These are phyloP conservation scores for Drosophila micromelanica DNA, from an alignment of 1,140 invertebrate genomes.

Conservation along the genomic window DNA sequence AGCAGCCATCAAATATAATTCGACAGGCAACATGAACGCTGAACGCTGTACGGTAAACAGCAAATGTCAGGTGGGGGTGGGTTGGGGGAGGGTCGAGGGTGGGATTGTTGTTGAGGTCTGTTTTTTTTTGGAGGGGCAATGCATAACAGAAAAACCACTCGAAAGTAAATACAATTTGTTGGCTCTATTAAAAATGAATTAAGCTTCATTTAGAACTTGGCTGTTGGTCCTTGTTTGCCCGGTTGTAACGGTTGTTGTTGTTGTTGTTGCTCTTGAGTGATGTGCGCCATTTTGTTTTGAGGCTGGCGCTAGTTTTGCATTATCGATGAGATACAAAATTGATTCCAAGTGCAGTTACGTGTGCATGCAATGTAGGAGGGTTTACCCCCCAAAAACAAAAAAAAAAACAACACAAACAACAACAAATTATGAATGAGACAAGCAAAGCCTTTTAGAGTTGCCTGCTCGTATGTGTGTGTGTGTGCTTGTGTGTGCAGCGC, in stretches of 20 bases:
- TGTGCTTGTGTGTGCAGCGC: slow-evolving; percentile 13
- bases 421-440: slow-evolving; percentile 50
- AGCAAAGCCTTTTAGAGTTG: slow-evolving; percentile 39
- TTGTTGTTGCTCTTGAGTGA: slow-evolving; percentile 47
- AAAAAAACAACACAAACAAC: slow-evolving; percentile 8
- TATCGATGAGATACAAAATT: slow-evolving; percentile 78
- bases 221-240: not conserved
- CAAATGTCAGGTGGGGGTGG: not conserved
- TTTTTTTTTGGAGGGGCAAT: not conserved
- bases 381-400: not conserved
- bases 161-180: slow-evolving; percentile 74
- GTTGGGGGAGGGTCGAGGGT: not conserved
- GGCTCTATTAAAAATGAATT: slow-evolving; percentile 77
- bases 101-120: too few relatives aligned
- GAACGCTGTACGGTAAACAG: slow-evolving; percentile 19
- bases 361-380: slow-evolving; percentile 59
- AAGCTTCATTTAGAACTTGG: slow-evolving; percentile 38
- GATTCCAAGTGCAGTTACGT: slow-evolving; percentile 76
- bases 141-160: slow-evolving; percentile 54
- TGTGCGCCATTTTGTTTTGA: slow-evolving; percentile 71
- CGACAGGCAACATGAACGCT: slow-evolving; percentile 67
- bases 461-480: not conserved
- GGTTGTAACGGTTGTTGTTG: slow-evolving; percentile 17
- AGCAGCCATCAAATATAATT: slow-evolving; percentile 76
- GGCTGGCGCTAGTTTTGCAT: slow-evolving; percentile 51